Conservation (phyloP, 2,113 vertebrate genomes). For the Aphyosemion australe region DNA sequence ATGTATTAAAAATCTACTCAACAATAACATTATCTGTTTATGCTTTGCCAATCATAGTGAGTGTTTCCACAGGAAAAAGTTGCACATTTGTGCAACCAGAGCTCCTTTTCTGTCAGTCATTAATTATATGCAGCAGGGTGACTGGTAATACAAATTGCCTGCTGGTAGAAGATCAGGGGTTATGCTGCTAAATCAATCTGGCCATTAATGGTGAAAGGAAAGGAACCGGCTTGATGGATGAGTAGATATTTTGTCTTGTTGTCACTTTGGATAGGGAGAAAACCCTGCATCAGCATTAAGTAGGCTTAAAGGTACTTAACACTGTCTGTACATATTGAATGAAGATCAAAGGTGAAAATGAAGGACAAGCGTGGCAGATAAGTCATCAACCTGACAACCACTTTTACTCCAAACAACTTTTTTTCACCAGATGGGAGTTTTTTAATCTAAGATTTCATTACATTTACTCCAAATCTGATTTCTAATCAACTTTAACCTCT, state of each 20-base stretch:
- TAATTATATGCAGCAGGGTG: not conserved
- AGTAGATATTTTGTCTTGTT: constrained; percentile 35
- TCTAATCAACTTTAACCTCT: too few relatives aligned
- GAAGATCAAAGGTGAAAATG: constrained; percentile 44
- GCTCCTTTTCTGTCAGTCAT: not conserved
- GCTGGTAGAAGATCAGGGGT: constrained; percentile 35
- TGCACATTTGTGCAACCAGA: not conserved
- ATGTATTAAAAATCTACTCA: too few relatives aligned
- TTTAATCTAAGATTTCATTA: too few relatives aligned
- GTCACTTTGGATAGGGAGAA: constrained; percentile 35
- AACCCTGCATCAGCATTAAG: constrained; percentile 40
- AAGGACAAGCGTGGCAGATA: constrained; percentile 3
- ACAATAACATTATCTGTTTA: too few relatives aligned
- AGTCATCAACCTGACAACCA: constrained; percentile 14
- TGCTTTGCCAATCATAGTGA: too few relatives aligned
- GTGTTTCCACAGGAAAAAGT: not conserved
- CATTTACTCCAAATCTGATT: too few relatives aligned
- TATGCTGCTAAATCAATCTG: constrained; percentile 36
- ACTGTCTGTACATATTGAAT: constrained; percentile 20
- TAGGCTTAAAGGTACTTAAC: constrained; percentile 39
- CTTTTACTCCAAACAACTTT: not conserved
- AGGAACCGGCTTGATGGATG: constrained; percentile 34
- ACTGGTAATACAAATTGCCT: constrained; percentile 28
- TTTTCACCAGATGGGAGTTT: too few relatives aligned
- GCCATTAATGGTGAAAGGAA: constrained; percentile 38